phyloP scores from a whole-genome alignment of 2,797 vertebrate species.

The Gambelia wislizenii region DNA sequence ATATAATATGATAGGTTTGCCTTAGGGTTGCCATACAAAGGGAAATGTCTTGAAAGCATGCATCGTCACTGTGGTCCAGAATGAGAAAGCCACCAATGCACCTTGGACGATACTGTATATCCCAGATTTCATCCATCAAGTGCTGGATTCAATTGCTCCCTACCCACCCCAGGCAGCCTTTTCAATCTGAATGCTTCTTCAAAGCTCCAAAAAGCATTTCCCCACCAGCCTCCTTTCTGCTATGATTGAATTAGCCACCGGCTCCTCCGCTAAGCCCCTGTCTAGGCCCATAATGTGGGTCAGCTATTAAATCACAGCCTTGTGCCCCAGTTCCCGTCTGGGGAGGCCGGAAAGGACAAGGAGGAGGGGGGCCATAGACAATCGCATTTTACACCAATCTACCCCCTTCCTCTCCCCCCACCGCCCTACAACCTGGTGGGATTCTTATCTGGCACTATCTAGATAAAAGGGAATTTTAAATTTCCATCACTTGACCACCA shows the following conservation, averaged over 20 bases:
- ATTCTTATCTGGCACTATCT: background rate
- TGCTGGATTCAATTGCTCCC: no score
- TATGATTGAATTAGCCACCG: background rate
- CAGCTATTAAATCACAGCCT: background rate
- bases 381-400: no score
- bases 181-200: background rate
- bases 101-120: no score
- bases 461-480: background rate
- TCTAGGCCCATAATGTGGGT: conserved; percentile 18
- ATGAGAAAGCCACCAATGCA: no score
- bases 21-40: no score
- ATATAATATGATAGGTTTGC: no score
- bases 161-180: no score
- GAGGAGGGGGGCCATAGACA: background rate
- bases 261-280: background rate
- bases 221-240: background rate
- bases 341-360: background rate
- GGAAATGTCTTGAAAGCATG: no score
- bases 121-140: no score
- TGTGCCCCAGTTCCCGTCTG: background rate
- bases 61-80: no score
- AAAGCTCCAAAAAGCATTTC: background rate
- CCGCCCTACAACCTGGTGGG: no score
- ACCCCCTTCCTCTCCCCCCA: background rate
- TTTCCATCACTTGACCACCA: no score